These are phyloP conservation scores for Alexandromys fortis DNA, from an alignment of 2,113 vertebrate species.

Conservation along the genomic window DNA sequence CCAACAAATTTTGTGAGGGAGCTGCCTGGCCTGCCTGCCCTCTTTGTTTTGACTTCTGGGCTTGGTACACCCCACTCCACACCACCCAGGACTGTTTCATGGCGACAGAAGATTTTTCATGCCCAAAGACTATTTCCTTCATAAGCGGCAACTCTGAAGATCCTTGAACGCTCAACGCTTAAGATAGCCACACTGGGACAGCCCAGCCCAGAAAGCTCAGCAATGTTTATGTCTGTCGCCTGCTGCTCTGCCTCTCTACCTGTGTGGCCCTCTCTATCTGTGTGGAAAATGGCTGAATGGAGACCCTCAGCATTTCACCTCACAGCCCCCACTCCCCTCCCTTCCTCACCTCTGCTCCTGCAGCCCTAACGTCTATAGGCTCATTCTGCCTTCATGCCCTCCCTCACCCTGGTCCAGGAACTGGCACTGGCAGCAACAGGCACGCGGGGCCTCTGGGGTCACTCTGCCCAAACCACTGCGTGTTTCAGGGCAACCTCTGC, in stretches of 20 bases:
- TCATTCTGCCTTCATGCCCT: background rate
- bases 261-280: no score
- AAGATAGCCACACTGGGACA: background rate
- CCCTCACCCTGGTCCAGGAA: background rate
- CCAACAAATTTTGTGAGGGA: background rate
- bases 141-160: background rate
- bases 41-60: background rate
- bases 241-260: background rate
- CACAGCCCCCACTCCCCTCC: no score
- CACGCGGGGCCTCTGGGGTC: constrained; percentile 45
- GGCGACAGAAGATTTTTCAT: background rate
- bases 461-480: constrained; percentile 63
- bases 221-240: fast-evolving
- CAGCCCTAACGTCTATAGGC: background rate
- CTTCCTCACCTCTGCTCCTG: fast-evolving
- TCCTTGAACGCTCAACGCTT: background rate
- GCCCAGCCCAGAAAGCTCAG: background rate
- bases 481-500: constrained; percentile 72
- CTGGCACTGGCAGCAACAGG: background rate
- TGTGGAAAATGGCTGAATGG: fast-evolving
- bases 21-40: fast-evolving
- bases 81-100: background rate
- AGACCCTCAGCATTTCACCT: background rate
- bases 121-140: background rate
- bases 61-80: background rate